A percentile compares a stretch with the other conserved stretches of the same genome.
Evolutionary conservation across 1,140 invertebrate species (phyloP).

Genomic region (Anoplophora glabripennis): DNA sequence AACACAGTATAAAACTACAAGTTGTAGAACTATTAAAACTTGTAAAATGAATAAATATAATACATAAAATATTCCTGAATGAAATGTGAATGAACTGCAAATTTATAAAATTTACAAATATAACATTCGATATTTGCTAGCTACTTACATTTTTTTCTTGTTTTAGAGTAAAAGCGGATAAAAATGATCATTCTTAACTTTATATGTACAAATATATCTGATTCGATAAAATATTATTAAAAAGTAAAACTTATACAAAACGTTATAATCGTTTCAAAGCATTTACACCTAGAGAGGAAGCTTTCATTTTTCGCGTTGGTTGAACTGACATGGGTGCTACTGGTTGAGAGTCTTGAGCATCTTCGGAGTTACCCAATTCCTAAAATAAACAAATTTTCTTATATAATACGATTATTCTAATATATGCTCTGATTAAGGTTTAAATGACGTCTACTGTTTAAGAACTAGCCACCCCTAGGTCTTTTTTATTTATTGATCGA

Average conservation of each 20-base stretch:
- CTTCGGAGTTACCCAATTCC: constrained; percentile 58
- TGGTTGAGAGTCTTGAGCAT: constrained; percentile 58
- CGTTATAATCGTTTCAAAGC: constrained; percentile 58
- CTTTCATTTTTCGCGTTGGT: constrained; percentile 71
- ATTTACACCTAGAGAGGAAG: constrained; percentile 57
- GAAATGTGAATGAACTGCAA: constrained; percentile 16
- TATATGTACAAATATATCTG: constrained; percentile 44
- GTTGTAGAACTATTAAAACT: constrained; percentile 29
- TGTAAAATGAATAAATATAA: constrained; percentile 35
- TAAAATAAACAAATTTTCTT: constrained; percentile 36
- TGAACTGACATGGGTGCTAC: constrained; percentile 77
- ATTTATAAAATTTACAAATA: constrained; percentile 31
- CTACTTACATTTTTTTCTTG: constrained; percentile 12
- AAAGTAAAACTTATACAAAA: constrained; percentile 35
- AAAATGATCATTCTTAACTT: constrained; percentile 36
- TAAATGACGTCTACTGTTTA: no score
- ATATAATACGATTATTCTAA: neutral
- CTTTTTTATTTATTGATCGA: no score
- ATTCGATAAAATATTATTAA: constrained; percentile 42
- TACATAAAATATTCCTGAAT: constrained; percentile 24
- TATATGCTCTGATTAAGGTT: no score
- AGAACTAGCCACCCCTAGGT: no score
- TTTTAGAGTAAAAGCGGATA: constrained; percentile 17
- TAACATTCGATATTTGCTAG: neutral
- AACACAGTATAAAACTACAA: constrained; percentile 38